Percentiles rank a stretch among this genome's conserved stretches.
Conservation (phyloP, 37 sponge, comb jelly and placozoan genomes). For the Geodia barretti region DNA sequence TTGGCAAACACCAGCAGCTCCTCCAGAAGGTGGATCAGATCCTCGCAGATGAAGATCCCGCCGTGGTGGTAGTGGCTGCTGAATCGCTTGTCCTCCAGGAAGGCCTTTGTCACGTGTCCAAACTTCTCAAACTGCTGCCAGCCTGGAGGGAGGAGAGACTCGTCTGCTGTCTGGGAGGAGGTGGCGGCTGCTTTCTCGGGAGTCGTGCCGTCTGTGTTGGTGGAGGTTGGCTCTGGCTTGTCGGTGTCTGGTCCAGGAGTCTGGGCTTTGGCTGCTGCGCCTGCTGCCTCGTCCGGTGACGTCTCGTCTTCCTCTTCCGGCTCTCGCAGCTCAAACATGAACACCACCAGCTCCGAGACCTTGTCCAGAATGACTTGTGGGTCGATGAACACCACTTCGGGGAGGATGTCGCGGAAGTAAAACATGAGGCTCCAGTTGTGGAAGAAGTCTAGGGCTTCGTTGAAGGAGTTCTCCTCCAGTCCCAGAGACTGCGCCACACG, state of each 20-base stretch:
- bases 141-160: too few relatives aligned
- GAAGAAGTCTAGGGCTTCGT: neutral
- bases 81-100: neutral
- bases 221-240: too few relatives aligned
- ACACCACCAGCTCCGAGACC: neutral
- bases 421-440: neutral
- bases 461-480: neutral
- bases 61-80: neutral
- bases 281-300: too few relatives aligned
- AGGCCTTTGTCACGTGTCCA: neutral
- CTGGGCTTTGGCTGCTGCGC: too few relatives aligned
- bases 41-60: neutral
- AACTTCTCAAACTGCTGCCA: neutral
- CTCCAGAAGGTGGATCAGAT: neutral
- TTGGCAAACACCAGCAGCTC: neutral
- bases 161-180: too few relatives aligned
- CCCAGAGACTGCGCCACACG: neutral
- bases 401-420: neutral
- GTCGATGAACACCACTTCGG: neutral
- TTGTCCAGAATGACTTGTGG: neutral
- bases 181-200: too few relatives aligned
- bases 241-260: too few relatives aligned
- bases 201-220: too few relatives aligned
- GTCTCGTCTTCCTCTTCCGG: too few relatives aligned
- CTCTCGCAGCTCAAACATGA: neutral